phyloP scores from a whole-genome alignment of 2,113 vertebrate species.

The Antidorcas marsupialis region DNA sequence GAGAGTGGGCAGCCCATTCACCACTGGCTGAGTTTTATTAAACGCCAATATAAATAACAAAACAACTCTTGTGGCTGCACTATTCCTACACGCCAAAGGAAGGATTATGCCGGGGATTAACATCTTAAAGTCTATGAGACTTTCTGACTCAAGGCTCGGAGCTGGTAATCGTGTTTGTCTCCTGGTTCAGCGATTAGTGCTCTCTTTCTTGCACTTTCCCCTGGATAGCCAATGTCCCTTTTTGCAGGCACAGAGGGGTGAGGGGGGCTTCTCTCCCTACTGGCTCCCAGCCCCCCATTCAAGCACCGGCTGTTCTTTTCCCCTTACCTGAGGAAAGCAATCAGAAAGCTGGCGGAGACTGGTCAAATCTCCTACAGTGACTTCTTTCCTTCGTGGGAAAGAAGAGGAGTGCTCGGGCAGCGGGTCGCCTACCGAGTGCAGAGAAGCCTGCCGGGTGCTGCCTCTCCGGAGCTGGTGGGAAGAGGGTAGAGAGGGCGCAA shows the following conservation, averaged over 20 bases:
- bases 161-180: slow-evolving; percentile 90
- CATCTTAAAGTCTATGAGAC: slow-evolving; percentile 91
- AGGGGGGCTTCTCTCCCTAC: background rate
- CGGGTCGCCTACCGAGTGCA: slow-evolving; percentile 15
- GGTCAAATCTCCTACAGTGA: slow-evolving; percentile 17
- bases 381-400: background rate
- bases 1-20: slow-evolving; percentile 89
- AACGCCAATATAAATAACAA: slow-evolving; percentile 93
- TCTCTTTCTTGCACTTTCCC: slow-evolving; percentile 82
- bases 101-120: slow-evolving; percentile 89
- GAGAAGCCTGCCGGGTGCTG: background rate
- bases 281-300: background rate
- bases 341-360: slow-evolving; percentile 65
- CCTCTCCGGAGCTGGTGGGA: background rate
- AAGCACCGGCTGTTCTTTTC: slow-evolving; percentile 79
- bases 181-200: slow-evolving; percentile 87
- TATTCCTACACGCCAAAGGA: slow-evolving; percentile 90
- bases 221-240: slow-evolving; percentile 83
- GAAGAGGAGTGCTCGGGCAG: background rate
- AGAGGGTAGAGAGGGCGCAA: background rate
- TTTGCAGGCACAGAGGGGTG: slow-evolving; percentile 81
- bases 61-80: slow-evolving; percentile 89
- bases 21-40: slow-evolving; percentile 87
- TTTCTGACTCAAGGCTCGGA: slow-evolving; percentile 90
- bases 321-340: slow-evolving; percentile 76